Evolutionary conservation across 1,140 invertebrate genomes (phyloP), one percentile per base, ranked within the genome.

Genomic region (Papilio machaon): DNA sequence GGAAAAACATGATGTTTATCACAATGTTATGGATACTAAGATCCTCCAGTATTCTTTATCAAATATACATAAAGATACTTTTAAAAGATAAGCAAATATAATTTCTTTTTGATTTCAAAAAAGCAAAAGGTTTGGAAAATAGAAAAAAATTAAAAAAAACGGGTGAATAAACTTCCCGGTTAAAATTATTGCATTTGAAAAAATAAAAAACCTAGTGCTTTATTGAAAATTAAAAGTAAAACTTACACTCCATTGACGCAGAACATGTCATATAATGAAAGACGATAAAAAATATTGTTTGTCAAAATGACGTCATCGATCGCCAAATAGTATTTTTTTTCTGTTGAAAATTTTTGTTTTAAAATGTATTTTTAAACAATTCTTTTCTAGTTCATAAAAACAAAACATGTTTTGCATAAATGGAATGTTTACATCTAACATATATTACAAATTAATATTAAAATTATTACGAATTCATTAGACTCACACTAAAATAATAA

Each of bases 381-480:
- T 49, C 78, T 19, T 64, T 15, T 30, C 23, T 64, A 83, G 67
- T 23, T 47, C 47, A 60, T 52, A 80, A 35, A 75, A 58, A 46
- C 91, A 88, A 91, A 91, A 85, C 88, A 91, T 91, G 90, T 93
- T 91, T 89, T 87, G 90, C 89, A 90, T 92, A 85, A 92, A 93
- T 91, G 91, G 91, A 93, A 93, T 93, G 89, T 93, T 86, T 86
- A 91, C 83, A 82, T 86, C 84, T 91, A 90, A 89, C 89, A 90
- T 92, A 94, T 93, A 92, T 90, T 94, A 94, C 89, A 94, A 94
- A 86, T 89, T 89, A 88, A 91, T 90, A 81, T 88, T 91, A 91
- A 90, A 93, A 92, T 92, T 94, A 93, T 93, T 94, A 92, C 88
- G 86, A 92, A 88, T 92, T 92, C 88, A 94, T 93, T 94, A 94